A percentile compares a stretch with the other conserved stretches of the same genome.
These are phyloP conservation scores for Aphidius colemani DNA, from an alignment of 2,888 invertebrate species.

Conservation along the genomic window DNA sequence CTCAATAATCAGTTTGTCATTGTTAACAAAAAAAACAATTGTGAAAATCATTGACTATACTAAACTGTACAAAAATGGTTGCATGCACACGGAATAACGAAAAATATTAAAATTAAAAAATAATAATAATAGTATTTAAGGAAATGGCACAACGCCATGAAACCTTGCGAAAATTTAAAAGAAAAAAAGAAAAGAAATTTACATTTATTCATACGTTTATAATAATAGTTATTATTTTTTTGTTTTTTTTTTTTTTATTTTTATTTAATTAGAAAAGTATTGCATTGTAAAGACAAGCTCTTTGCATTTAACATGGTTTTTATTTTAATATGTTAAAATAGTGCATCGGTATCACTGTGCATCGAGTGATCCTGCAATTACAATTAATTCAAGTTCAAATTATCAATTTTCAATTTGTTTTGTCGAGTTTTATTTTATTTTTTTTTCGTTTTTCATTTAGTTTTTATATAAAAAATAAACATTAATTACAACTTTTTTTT, in stretches of 20 bases:
- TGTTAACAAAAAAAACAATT: slow-evolving; percentile 29
- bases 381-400: slow-evolving; percentile 43
- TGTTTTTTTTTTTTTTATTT: slow-evolving; percentile 36
- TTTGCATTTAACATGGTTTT: slow-evolving; percentile 50
- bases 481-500: slow-evolving; percentile 49
- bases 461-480: no score
- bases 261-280: slow-evolving; percentile 44
- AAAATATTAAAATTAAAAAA: slow-evolving; percentile 34
- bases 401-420: slow-evolving; percentile 46
- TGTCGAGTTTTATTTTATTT: slow-evolving; percentile 36
- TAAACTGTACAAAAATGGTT: slow-evolving; percentile 45
- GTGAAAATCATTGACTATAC: slow-evolving; percentile 35
- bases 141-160: slow-evolving; percentile 38
- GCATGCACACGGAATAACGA: slow-evolving; percentile 46
- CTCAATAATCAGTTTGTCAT: not conserved
- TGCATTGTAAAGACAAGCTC: slow-evolving; percentile 51
- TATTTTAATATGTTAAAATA: slow-evolving; percentile 35
- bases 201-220: slow-evolving; percentile 41
- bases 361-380: slow-evolving; percentile 42
- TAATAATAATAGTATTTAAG: slow-evolving; percentile 28
- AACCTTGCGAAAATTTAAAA: slow-evolving; percentile 32
- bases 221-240: slow-evolving; percentile 39
- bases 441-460: slow-evolving; percentile 44
- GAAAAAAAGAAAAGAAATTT: slow-evolving; percentile 35
- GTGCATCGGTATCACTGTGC: slow-evolving; percentile 35